A percentile compares a stretch with the other conserved stretches of the same genome.
phyloP scores from a whole-genome alignment of 2,797 vertebrate genomes.

The Mastacembelus armatus region DNA sequence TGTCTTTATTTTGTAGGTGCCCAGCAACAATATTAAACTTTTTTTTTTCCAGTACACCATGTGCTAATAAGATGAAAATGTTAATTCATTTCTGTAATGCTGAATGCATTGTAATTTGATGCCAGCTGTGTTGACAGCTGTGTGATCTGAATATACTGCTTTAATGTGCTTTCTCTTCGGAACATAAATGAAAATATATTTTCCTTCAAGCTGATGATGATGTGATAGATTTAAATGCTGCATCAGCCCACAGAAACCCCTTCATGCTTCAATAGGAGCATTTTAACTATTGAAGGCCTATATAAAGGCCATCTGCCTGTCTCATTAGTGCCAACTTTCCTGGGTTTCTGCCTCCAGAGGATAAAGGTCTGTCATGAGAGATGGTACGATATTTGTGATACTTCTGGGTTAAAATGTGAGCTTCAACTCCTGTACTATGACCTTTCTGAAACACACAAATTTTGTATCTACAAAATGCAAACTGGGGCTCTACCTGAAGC shows the following conservation, averaged over 20 bases:
- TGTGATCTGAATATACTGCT: slow-evolving; percentile 47
- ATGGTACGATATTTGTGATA: slow-evolving; percentile 38
- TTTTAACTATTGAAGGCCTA: slow-evolving; percentile 66
- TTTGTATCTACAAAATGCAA: slow-evolving; percentile 9
- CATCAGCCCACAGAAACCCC: slow-evolving; percentile 61
- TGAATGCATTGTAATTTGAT: slow-evolving; percentile 53
- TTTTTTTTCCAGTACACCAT: slow-evolving; percentile 50
- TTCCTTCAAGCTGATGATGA: slow-evolving; percentile 58
- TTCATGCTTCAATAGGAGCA: slow-evolving; percentile 62
- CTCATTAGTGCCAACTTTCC: slow-evolving; percentile 59
- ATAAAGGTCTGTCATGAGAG: slow-evolving; percentile 51
- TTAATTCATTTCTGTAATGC: slow-evolving; percentile 50
- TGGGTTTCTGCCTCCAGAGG: slow-evolving; percentile 49
- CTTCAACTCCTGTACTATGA: slow-evolving; percentile 4
- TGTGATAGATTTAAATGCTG: slow-evolving; percentile 62
- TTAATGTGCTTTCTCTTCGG: slow-evolving; percentile 35
- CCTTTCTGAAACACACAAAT: slow-evolving; percentile 27
- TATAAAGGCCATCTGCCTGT: slow-evolving; percentile 73
- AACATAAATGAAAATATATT: slow-evolving; percentile 57
- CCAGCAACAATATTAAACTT: slow-evolving; percentile 29
- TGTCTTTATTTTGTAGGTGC: slow-evolving; percentile 22
- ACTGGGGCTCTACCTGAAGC: slow-evolving; percentile 1
- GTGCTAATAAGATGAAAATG: slow-evolving; percentile 60
- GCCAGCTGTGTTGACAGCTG: slow-evolving; percentile 66
- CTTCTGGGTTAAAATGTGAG: slow-evolving; percentile 45